Percentiles rank a stretch among this genome's conserved stretches.
Conservation (phyloP, 2,888 invertebrate genomes). For the Plagodis dolabraria region DNA sequence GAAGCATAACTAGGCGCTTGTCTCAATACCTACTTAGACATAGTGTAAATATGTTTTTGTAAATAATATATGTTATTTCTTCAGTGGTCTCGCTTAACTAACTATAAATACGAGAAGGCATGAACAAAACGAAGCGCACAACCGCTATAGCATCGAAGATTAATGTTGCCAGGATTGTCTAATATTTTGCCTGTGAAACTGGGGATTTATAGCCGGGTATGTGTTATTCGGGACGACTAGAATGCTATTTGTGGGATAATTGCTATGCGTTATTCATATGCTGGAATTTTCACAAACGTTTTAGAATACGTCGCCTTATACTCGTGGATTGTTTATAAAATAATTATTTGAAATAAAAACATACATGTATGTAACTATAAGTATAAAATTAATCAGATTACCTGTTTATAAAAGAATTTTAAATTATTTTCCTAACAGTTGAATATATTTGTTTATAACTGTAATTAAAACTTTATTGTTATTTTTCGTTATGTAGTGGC, state of each 20-base stretch:
- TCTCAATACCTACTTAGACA: no score
- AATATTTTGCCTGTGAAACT: slow-evolving; percentile 37
- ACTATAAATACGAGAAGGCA: slow-evolving; percentile 22
- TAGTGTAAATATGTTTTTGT: no score
- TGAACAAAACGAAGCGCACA: slow-evolving; percentile 29
- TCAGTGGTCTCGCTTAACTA: slow-evolving; percentile 1
- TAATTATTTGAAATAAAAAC: no score
- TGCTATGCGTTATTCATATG: slow-evolving; percentile 22
- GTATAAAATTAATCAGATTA: no score
- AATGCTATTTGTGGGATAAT: slow-evolving; percentile 28
- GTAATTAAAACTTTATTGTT: no score
- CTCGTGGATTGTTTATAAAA: no score
- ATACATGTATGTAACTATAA: no score
- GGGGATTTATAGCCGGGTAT: slow-evolving; percentile 37
- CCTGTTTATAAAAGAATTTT: no score
- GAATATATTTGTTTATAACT: no score
- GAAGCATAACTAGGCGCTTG: no score
- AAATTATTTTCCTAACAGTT: no score
- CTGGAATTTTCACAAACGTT: slow-evolving; percentile 1
- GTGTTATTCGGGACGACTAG: slow-evolving; percentile 33
- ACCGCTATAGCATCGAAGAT: slow-evolving; percentile 28
- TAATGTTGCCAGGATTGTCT: slow-evolving; percentile 38
- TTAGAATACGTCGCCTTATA: background rate
- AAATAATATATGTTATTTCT: background rate
- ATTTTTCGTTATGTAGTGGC: no score